A percentile compares a stretch with the other conserved stretches of the same genome.
These are phyloP conservation scores for Cheirogaleus medius DNA, from an alignment of 2,113 vertebrate genomes.

Conservation along the genomic window DNA sequence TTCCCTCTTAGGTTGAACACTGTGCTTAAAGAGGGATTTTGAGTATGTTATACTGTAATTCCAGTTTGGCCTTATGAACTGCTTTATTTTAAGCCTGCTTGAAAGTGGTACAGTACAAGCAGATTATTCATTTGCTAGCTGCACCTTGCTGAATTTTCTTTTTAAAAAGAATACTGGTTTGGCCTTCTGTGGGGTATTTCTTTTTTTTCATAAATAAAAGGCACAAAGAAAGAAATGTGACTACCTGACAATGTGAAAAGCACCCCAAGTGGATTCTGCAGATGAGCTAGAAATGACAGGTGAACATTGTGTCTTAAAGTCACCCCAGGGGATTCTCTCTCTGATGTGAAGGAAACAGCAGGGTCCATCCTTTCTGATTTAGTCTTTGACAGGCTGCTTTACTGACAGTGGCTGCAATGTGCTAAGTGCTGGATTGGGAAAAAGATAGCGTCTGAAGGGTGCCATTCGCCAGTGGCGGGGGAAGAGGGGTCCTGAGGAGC, in stretches of 20 bases:
- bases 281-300: constrained; percentile 66
- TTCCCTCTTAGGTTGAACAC: neutral
- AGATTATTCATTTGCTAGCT: neutral
- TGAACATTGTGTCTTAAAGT: constrained; percentile 68
- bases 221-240: constrained; percentile 44
- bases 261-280: constrained; percentile 61
- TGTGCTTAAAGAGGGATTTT: neutral
- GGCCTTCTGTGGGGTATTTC: neutral
- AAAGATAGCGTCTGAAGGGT: constrained; percentile 15
- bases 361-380: constrained; percentile 69
- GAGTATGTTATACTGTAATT: neutral
- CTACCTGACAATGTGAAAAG: constrained; percentile 59
- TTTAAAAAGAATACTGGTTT: constrained; percentile 42
- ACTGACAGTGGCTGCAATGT: constrained; percentile 51
- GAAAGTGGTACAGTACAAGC: neutral
- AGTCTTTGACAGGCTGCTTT: constrained; percentile 69
- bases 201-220: constrained; percentile 58
- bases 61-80: constrained; percentile 50
- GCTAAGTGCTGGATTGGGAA: constrained; percentile 67
- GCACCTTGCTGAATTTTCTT: constrained; percentile 24
- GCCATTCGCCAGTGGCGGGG: constrained; percentile 24
- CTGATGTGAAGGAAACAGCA: constrained; percentile 73
- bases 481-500: neutral
- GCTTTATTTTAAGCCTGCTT: constrained; percentile 30
- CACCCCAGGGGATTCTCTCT: constrained; percentile 62